Base-by-base conservation (phyloP, 2,113 vertebrate genomes). In the Camelus bactrianus region DNA sequence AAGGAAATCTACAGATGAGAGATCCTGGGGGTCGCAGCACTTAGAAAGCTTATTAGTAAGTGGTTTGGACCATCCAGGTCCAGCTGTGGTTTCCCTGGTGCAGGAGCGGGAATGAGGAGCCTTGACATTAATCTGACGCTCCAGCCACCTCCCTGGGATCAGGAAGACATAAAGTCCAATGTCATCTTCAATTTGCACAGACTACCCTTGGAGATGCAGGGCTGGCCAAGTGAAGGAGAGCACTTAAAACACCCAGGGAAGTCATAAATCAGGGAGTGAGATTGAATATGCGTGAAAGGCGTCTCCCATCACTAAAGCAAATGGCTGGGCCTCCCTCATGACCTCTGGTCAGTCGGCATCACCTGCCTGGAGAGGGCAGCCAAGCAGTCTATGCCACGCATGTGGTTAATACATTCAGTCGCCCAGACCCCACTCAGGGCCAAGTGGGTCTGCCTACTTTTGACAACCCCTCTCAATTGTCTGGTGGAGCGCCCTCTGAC, bases 391-490 rank as follows among this genome's bases (percentile, higher is more conserved):
- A 4, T 73, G 88, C 94, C 96, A 97, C 98, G 69, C 96, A 89
- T 58, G 90, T 95, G 94, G 95, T 96, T 97, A 96, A 85, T 86
- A 85, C 86, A 62, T 93, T 96, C 97, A 96, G 84, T 32, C 92
- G 89, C 97, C 92, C 56, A 90, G 96, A 97, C 97, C 94, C 94
- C 82, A 35, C 89, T 35, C 11, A 3, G 92, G 92, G 95, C 97
- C 19, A 10, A 88, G 90, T n/a, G 85, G 82, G 90, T 95, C 97
- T 80, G 93, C 84, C 97, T 96, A 84, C 85, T 95, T 94, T 91
- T 96, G 86, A 95, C 38, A 94, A 83, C 67, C 50, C 58, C 50
- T 13, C 35, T 42, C 38, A 42, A 0, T 56, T 50, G 9, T 42
- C 65, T 91, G 38, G 6, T 42, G 46, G 15, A 30, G 4, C 15